Evolutionary conservation across 92 coral and sea anemone species (phyloP).

Genomic region (Muricea muricata): DNA sequence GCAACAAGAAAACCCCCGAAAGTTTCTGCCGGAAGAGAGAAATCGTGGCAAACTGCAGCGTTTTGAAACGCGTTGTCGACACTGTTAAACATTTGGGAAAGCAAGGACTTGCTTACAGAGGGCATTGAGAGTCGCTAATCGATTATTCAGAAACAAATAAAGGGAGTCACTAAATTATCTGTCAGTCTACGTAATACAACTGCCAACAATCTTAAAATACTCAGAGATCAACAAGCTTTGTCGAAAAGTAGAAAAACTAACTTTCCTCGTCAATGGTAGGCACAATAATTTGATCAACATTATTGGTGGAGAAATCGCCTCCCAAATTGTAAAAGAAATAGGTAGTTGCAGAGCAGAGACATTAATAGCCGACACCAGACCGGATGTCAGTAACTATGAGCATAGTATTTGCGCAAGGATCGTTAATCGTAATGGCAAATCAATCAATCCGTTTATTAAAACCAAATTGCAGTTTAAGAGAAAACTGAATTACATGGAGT

Average conservation of each 20-base stretch:
- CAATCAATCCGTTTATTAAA: too few species aligned
- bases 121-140: slow-evolving; percentile 19
- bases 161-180: slow-evolving; percentile 24
- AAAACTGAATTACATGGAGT: too few species aligned
- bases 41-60: neutral
- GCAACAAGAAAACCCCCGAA: slow-evolving; percentile 1
- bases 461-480: too few species aligned
- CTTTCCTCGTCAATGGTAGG: slow-evolving; percentile 29
- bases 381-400: slow-evolving; percentile 29
- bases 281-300: slow-evolving; percentile 26
- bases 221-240: neutral
- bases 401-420: slow-evolving; percentile 20
- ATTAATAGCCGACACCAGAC: slow-evolving; percentile 37
- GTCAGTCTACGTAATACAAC: slow-evolving; percentile 31
- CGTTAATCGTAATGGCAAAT: slow-evolving; percentile 27
- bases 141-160: slow-evolving; percentile 18
- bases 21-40: neutral
- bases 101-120: slow-evolving; percentile 21
- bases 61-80: slow-evolving; percentile 13
- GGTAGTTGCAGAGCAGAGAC: slow-evolving; percentile 29
- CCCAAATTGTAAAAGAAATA: slow-evolving; percentile 36
- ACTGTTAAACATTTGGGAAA: slow-evolving; percentile 19
- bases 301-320: slow-evolving; percentile 21
- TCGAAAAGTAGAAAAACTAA: slow-evolving; percentile 3
- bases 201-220: slow-evolving; percentile 1